Evolutionary conservation across 2,888 invertebrate genomes (phyloP).

Genomic region (Embidobia sp.): DNA sequence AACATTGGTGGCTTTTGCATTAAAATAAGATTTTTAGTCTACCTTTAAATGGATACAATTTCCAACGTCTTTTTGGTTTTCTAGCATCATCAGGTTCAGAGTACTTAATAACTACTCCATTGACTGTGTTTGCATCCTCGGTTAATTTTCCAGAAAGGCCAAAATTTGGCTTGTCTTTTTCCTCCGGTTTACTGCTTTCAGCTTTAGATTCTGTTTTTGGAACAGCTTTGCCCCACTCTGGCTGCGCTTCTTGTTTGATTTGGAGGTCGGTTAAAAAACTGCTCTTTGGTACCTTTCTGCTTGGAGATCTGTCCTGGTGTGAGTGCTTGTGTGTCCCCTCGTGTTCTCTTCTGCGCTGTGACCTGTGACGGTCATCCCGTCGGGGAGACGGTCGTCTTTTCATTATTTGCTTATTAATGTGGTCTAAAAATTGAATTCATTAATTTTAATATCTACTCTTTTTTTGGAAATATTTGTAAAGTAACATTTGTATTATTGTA

Average conservation of each 20-base stretch:
- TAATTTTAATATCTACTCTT: too few species aligned
- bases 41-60: slow-evolving; percentile 94
- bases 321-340: slow-evolving; percentile 8
- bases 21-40: too few species aligned
- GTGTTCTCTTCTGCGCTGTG: slow-evolving; percentile 12
- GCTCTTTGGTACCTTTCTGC: slow-evolving; percentile 40
- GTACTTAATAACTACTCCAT: slow-evolving; percentile 98
- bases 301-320: slow-evolving; percentile 12
- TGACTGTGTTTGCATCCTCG: slow-evolving; percentile 96
- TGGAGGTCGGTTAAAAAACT: slow-evolving; percentile 63
- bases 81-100: slow-evolving; percentile 97
- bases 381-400: slow-evolving; percentile 21
- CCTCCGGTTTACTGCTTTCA: slow-evolving; percentile 77
- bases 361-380: slow-evolving; percentile 13
- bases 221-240: slow-evolving; percentile 76
- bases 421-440: too few species aligned
- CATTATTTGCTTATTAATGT: slow-evolving; percentile 20
- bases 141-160: slow-evolving; percentile 96
- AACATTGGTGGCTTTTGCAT: too few species aligned
- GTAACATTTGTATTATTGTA: too few species aligned
- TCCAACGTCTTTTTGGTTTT: slow-evolving; percentile 97
- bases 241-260: slow-evolving; percentile 72
- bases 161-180: slow-evolving; percentile 95
- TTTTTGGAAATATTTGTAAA: too few species aligned
- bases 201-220: slow-evolving; percentile 68